These are phyloP conservation scores for Euschistus heros DNA, from an alignment of 1,140 invertebrate genomes.

Conservation along the genomic window DNA sequence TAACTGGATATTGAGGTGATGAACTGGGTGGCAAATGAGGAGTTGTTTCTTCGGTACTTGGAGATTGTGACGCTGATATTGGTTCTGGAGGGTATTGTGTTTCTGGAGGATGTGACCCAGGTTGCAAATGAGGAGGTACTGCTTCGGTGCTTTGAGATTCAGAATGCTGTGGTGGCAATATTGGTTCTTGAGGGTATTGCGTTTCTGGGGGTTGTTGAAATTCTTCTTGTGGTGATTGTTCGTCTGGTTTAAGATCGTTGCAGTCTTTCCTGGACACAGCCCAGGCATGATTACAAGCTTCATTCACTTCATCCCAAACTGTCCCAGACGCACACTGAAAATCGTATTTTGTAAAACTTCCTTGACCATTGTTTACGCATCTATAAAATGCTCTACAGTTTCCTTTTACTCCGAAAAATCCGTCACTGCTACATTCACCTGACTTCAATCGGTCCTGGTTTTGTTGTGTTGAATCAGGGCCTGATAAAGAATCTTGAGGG, in stretches of 20 bases:
- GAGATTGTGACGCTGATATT: conserved; percentile 9
- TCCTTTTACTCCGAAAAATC: conserved; percentile 45
- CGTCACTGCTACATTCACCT: conserved; percentile 34
- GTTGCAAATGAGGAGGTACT: conserved; percentile 12
- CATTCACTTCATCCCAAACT: conserved; percentile 48
- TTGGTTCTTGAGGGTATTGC: conserved; percentile 14
- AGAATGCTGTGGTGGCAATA: conserved; percentile 12
- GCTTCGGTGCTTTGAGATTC: neutral
- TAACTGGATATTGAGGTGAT: neutral
- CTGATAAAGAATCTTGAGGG: neutral
- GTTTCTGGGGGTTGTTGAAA: conserved; percentile 6
- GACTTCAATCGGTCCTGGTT: conserved; percentile 14
- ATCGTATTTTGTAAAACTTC: conserved; percentile 45
- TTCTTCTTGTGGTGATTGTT: neutral
- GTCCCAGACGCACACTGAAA: conserved; percentile 54
- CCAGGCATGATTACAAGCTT: conserved; percentile 49
- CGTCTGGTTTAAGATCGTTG: neutral
- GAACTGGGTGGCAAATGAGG: no score
- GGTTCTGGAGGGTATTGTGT: conserved; percentile 12
- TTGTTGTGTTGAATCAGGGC: neutral
- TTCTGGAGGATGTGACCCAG: neutral
- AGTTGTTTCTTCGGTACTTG: neutral
- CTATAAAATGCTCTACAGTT: conserved; percentile 57
- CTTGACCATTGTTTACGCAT: conserved; percentile 48
- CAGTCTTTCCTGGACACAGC: conserved; percentile 35